Evolutionary conservation across 2,888 invertebrate genomes (phyloP).

Genomic region (Dicycla oo): DNA sequence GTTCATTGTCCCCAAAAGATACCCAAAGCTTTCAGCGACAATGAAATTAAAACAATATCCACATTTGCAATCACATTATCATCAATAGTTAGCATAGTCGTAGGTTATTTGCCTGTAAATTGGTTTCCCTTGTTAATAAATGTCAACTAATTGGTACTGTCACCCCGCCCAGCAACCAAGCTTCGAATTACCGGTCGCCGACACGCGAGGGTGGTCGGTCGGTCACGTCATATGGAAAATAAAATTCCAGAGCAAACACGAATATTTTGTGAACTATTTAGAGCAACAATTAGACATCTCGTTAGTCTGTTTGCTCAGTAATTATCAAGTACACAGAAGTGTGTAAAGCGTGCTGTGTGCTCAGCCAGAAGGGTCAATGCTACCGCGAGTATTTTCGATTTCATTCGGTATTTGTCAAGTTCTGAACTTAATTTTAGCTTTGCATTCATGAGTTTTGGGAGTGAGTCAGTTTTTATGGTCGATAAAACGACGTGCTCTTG

Average conservation of each 20-base stretch:
- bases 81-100: constrained; percentile 43
- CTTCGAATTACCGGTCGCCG: constrained; percentile 56
- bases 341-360: constrained; percentile 66
- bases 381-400: constrained; percentile 72
- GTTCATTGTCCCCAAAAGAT: constrained; percentile 1
- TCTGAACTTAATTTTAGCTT: constrained; percentile 59
- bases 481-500: constrained; percentile 37
- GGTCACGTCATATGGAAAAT: constrained; percentile 51
- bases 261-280: constrained; percentile 80
- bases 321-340: constrained; percentile 70
- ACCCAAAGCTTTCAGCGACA: constrained; percentile 21
- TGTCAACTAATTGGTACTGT: constrained; percentile 60
- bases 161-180: constrained; percentile 52
- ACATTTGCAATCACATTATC: constrained; percentile 43
- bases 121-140: constrained; percentile 65
- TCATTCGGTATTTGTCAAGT: constrained; percentile 65
- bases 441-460: constrained; percentile 56
- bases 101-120: constrained; percentile 57
- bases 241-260: constrained; percentile 73
- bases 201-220: constrained; percentile 53
- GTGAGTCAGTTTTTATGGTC: constrained; percentile 40
- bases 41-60: constrained; percentile 29
- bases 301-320: constrained; percentile 76
- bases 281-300: constrained; percentile 79
- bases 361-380: constrained; percentile 75